phyloP scores from a whole-genome alignment of 2,113 vertebrate genomes.

The Macaca fascicularis region DNA sequence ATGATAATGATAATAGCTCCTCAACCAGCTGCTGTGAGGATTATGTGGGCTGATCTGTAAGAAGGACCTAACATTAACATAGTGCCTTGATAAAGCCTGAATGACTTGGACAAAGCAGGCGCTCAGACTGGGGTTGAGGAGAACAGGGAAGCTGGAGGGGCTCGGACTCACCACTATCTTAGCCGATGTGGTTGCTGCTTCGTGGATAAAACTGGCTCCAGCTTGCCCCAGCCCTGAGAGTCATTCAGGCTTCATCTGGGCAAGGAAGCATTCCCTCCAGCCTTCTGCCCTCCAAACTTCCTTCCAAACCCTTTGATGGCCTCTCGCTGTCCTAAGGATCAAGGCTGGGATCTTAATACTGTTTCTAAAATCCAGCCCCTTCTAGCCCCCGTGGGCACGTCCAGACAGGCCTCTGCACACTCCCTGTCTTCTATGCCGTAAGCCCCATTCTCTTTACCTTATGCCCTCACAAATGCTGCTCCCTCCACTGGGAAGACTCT shows the following conservation, averaged over 20 bases:
- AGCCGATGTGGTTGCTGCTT: background rate
- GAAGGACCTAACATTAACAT: background rate
- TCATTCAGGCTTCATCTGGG: background rate
- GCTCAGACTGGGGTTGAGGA: background rate
- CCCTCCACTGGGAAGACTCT: background rate
- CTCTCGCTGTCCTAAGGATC: background rate
- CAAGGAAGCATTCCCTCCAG: background rate
- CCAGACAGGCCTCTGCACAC: background rate
- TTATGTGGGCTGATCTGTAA: rapidly evolving
- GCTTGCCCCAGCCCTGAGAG: background rate
- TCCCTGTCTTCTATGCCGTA: background rate
- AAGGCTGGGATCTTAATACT: background rate
- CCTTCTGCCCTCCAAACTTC: background rate
- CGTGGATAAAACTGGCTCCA: background rate
- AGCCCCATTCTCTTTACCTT: background rate
- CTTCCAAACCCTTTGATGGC: background rate
- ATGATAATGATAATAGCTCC: background rate
- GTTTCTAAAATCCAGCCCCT: background rate
- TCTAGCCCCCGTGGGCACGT: background rate
- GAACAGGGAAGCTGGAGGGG: background rate
- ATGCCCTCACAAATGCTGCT: rapidly evolving
- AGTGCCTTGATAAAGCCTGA: no score
- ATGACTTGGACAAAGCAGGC: no score
- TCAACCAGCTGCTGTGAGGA: background rate
- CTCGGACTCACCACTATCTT: rapidly evolving